Evolutionary conservation across 2,113 vertebrate genomes (phyloP).

Genomic region (Apteryx mantelli): DNA sequence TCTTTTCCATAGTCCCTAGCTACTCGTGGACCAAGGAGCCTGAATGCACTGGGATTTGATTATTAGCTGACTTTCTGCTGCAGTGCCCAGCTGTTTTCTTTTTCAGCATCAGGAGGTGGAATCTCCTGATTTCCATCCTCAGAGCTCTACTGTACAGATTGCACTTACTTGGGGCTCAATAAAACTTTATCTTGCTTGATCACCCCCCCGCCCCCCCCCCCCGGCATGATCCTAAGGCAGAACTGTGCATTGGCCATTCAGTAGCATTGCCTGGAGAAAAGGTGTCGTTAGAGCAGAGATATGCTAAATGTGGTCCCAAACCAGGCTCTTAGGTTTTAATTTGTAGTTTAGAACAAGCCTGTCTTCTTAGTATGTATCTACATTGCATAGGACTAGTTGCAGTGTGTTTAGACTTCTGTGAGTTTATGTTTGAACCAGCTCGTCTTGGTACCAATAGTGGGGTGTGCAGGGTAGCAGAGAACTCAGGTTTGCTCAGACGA

Average conservation of each 20-base stretch:
- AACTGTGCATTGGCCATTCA: not conserved
- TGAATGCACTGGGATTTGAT: not conserved
- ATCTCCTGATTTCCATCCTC: not conserved
- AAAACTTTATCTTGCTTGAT: not conserved
- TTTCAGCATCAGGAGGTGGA: not conserved
- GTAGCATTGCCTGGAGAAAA: not conserved
- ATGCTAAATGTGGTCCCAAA: not conserved
- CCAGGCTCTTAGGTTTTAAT: not conserved
- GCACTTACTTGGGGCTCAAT: not conserved
- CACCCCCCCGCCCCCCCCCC: not conserved
- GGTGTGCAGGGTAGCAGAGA: not conserved
- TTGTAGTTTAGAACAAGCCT: not conserved
- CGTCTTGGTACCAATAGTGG: rapidly evolving
- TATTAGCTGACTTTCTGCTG: not conserved
- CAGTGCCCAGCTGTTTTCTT: not conserved
- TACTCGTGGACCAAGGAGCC: not conserved
- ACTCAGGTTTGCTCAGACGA: not conserved
- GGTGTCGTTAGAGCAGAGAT: not conserved
- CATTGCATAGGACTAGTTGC: not conserved
- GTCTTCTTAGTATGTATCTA: not conserved
- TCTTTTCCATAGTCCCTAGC: not conserved
- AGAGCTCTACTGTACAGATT: not conserved
- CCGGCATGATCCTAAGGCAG: not conserved
- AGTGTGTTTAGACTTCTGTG: not conserved
- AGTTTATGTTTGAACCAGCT: not conserved